Conservation (phyloP, 2,797 vertebrate genomes). For the Carcharodon carcharias region DNA sequence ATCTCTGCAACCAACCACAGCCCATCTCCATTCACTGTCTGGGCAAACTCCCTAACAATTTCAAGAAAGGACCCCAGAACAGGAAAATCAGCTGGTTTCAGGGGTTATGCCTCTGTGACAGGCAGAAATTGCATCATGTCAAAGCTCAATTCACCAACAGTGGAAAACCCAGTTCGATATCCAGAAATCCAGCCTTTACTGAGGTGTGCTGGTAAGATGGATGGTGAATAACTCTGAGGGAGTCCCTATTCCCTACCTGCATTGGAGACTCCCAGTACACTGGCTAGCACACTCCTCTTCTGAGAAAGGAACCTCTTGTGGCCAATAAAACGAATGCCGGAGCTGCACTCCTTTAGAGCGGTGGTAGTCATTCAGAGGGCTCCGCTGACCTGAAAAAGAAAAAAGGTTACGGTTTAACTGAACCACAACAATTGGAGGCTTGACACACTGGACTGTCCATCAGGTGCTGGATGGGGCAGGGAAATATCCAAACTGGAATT, state of each 20-base stretch:
- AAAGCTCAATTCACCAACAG: background rate
- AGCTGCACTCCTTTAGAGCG: constrained; percentile 75
- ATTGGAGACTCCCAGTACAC: constrained; percentile 63
- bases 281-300: constrained; percentile 70
- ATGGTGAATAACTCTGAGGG: background rate
- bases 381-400: constrained; percentile 62
- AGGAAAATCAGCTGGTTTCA: background rate
- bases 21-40: background rate
- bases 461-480: constrained; percentile 30
- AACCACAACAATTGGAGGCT: too few relatives aligned
- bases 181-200: background rate
- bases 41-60: background rate
- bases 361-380: constrained; percentile 84
- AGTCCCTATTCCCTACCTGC: constrained; percentile 60
- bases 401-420: background rate
- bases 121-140: background rate
- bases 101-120: too few relatives aligned
- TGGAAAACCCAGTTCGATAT: background rate
- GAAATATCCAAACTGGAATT: background rate
- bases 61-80: background rate
- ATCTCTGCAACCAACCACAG: background rate
- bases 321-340: constrained; percentile 54
- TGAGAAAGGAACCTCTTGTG: constrained; percentile 49
- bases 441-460: background rate
- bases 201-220: background rate